Conservation (phyloP, 2,888 invertebrate species). For the Sarcophaga subvicina region DNA sequence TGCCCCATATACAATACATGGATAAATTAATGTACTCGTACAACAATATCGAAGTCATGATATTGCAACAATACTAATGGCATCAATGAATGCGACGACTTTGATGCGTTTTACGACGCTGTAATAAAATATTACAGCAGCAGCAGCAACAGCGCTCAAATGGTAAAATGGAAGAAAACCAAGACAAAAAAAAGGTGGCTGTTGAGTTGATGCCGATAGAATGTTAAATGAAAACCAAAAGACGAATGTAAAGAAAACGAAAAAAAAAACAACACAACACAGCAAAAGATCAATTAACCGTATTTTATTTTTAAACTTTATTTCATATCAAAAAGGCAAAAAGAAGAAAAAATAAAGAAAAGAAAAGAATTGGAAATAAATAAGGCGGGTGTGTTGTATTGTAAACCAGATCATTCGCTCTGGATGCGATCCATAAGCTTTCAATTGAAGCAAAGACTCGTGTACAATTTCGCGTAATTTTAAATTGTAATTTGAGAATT, state of each 20-base stretch:
- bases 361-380: too few species aligned
- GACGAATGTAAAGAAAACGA: too few species aligned
- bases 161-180: not conserved
- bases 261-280: too few species aligned
- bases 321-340: not conserved
- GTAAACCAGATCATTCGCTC: not conserved
- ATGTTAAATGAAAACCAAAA: not conserved
- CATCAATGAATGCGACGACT: not conserved
- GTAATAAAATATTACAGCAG: conserved; percentile 17
- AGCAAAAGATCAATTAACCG: conserved; percentile 35
- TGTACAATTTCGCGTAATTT: not conserved
- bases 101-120: conserved; percentile 32
- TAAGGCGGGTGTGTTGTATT: conserved; percentile 31
- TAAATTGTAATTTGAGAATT: conserved; percentile 2
- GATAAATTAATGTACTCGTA: too few species aligned
- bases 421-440: not conserved
- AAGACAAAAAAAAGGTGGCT: not conserved
- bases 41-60: not conserved
- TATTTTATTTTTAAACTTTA: conserved; percentile 25
- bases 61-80: not conserved
- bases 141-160: too few species aligned
- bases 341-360: too few species aligned
- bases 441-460: too few species aligned
- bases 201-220: not conserved
- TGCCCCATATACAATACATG: not conserved